Evolutionary conservation across 2,888 invertebrate genomes (phyloP), one percentile per base, ranked within the genome.

Genomic region (Ochropleura plecta): DNA sequence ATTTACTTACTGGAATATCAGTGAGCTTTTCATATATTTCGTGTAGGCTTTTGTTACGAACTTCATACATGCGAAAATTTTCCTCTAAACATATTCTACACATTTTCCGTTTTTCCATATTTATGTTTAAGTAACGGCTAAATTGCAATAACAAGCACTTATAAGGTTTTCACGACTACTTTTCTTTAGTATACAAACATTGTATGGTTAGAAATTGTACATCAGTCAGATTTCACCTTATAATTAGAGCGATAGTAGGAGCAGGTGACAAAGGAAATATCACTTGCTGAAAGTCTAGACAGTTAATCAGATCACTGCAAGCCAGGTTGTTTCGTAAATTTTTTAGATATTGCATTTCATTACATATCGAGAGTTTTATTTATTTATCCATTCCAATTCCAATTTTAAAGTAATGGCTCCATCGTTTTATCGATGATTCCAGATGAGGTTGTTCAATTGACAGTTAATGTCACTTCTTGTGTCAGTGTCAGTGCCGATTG

Each of bases 1-100:
- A 20, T 20, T 20, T 12, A 75, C 74, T 75, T 71, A 75, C 79
- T 30, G 71, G 10, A 76, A 49, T 20, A 83, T 46, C 0, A 85
- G 87, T 49, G 81, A 76, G 57, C 67, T 67, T 67, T 10, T 53
- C 65, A 16, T 66, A 75, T 0, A n/a, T 7, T 12, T 73, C 49
- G 0, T 73, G 73, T 14, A 75, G 4, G 9, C 51, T 14, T 14
- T 68, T 60, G 46, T 60, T 59, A 18, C 49, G 18, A 9, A 74
- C 51, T 9, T 18, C 46, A 48, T 46, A 18, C 67, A 67, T 60
- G 5, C 44, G 49, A 59, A 75, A 42, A 65, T 73, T 65, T 7
- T 73, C 49, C 5, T 57, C 2, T 7, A 74, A 30, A 67, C 75
- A 76, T 68, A 76, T 76, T 40, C 75, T 74, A 12, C 75, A 76